These are phyloP conservation scores for Seriola rivoliana DNA, from an alignment of 2,113 vertebrate genomes.

Conservation along the genomic window DNA sequence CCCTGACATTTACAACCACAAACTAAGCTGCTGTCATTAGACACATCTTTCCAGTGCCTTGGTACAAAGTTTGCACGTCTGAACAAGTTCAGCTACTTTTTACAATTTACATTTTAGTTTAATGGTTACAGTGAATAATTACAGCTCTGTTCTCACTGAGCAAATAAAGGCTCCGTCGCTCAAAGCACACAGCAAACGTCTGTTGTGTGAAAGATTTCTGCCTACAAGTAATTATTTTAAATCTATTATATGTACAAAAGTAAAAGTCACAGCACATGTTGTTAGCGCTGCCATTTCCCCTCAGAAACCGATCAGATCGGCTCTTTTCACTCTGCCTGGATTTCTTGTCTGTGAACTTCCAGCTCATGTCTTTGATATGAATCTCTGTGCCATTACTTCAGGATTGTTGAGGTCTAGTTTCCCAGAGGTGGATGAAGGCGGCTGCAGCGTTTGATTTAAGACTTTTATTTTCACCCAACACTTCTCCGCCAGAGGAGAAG, in stretches of 20 bases:
- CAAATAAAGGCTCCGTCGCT: slow-evolving; percentile 3
- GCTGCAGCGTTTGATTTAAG: slow-evolving; percentile 56
- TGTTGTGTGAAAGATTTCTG: neutral
- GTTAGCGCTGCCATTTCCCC: neutral
- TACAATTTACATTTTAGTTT: neutral
- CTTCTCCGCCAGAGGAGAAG: slow-evolving; percentile 36
- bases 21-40: too few relatives aligned
- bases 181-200: slow-evolving; percentile 23
- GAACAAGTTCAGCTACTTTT: too few relatives aligned
- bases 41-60: too few relatives aligned
- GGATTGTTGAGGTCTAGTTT: slow-evolving; percentile 55
- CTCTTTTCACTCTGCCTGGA: slow-evolving; percentile 8
- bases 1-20: too few relatives aligned
- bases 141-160: neutral
- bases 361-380: slow-evolving; percentile 36
- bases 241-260: slow-evolving; percentile 1
- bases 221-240: slow-evolving; percentile 11
- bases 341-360: slow-evolving; percentile 11
- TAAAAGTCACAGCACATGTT: slow-evolving; percentile 11
- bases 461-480: slow-evolving; percentile 49
- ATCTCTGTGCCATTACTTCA: slow-evolving; percentile 19
- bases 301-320: neutral
- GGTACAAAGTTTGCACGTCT: too few relatives aligned
- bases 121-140: slow-evolving; percentile 17
- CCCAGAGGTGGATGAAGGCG: slow-evolving; percentile 35